phyloP scores from a whole-genome alignment of 2,113 vertebrate species.

The Pan paniscus region DNA sequence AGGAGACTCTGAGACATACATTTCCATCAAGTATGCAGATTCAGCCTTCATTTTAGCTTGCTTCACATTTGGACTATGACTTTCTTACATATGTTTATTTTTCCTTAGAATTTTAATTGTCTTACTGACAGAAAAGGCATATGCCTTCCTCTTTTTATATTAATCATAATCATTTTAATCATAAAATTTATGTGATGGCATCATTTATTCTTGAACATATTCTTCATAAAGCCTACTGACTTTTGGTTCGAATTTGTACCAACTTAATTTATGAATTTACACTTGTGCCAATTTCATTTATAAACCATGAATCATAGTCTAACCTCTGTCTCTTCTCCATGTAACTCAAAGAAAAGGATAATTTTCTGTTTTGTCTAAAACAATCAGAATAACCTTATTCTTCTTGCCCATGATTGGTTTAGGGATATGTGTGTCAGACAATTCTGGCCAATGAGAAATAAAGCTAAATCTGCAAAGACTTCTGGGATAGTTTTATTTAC shows the following conservation, averaged over 20 bases:
- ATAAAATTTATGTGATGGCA: neutral
- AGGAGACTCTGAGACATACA: neutral
- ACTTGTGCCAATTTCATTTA: neutral
- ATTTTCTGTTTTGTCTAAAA: neutral
- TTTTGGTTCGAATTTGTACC: neutral
- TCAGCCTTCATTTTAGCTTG: neutral
- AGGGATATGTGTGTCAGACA: neutral
- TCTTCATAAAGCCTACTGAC: neutral
- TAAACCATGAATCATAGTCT: conserved; percentile 26
- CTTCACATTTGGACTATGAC: neutral
- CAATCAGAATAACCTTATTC: neutral
- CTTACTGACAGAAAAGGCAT: neutral
- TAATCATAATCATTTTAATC: conserved; percentile 18
- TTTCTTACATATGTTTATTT: neutral
- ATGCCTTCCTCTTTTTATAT: neutral
- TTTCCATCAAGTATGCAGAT: neutral
- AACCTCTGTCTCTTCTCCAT: neutral
- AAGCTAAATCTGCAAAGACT: neutral
- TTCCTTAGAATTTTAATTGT: neutral
- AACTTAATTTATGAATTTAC: neutral
- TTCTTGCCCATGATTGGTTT: neutral
- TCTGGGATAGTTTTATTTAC: neutral
- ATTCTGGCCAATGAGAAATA: neutral
- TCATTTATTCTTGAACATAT: conserved; percentile 24
- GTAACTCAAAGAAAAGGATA: neutral